Base-by-base conservation (phyloP, 2,797 vertebrate genomes). In the Zonotrichia albicollis region DNA sequence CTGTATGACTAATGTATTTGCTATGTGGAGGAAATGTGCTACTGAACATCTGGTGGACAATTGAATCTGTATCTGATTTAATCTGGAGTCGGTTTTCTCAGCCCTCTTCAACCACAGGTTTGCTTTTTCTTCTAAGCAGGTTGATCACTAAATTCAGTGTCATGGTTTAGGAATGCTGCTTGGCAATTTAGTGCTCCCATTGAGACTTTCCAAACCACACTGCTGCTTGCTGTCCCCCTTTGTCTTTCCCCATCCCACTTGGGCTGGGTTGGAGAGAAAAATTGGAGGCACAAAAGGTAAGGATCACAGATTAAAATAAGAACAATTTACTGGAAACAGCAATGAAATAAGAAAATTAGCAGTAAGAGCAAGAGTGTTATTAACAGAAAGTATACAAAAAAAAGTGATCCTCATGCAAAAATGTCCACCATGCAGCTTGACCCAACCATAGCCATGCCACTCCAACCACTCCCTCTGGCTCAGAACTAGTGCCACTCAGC, bases 401-500 rank as follows among this genome's bases (percentile, higher is more conserved):
- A 25, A 60, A 40, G 9, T n/a, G 46, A 54, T 40, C 61, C 16
- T 21, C 23, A 13, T 40, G 25, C 45, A 51, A 29, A 79, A 66
- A 25, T 34, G 14, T 53, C 38, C 10, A 26, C 17, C 2, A 0
- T 8, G 6, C 20, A 46, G 29, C 17, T 65, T 51, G 19, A 65
- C 19, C 14, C 9, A 17, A 11, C 19, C 27, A 36, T 14, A 66
- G 27, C 29, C 20, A 21, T 32, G 32, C 29, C 45, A 60, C 23
- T 15, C 20, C 21, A 43, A 18, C n/a, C 30, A 30, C 25, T 73
- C 29, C 17, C 11, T 60, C n/a, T 38, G 15, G 9, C 38, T 40
- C 29, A 25, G 45, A 58, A 21, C 23, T 4, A 3, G 36, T 6
- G 9, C 23, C 45, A 45, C n/a, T 18, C 0, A 2, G 40, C n/a